Evolutionary conservation across 2,888 invertebrate genomes (phyloP).

Genomic region (Nomada hirtipes): DNA sequence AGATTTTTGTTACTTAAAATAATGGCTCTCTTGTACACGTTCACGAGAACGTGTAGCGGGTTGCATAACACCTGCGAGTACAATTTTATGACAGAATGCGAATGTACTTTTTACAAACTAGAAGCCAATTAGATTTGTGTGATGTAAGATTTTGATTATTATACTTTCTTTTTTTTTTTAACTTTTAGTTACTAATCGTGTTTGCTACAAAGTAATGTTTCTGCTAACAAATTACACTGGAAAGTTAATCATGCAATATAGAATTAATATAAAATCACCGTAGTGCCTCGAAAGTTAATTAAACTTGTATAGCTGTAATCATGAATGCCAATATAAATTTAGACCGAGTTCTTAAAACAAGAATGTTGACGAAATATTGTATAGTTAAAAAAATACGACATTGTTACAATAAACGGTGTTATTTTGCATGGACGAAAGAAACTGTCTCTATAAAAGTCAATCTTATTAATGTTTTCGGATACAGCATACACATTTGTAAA

Average conservation of each 20-base stretch:
- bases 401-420: conserved; percentile 55
- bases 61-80: neutral
- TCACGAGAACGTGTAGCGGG: conserved; percentile 3
- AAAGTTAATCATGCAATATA: conserved; percentile 24
- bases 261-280: conserved; percentile 60
- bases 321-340: conserved; percentile 43
- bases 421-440: conserved; percentile 22
- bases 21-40: neutral
- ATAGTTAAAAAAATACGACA: conserved; percentile 42
- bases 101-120: conserved; percentile 7
- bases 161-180: neutral
- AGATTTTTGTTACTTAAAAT: conserved; percentile 25
- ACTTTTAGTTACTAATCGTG: conserved; percentile 10
- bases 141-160: neutral
- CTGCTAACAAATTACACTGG: conserved; percentile 7
- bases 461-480: neutral
- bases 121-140: neutral
- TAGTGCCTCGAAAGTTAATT: conserved; percentile 63
- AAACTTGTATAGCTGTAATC: conserved; percentile 50
- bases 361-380: conserved; percentile 37
- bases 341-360: conserved; percentile 39
- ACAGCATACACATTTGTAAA: conserved; percentile 16
- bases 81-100: conserved; percentile 1
- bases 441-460: conserved; percentile 27
- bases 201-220: conserved; percentile 7